Conservation (phyloP, 2,113 vertebrate genomes). For the Zosterops pallidus region DNA sequence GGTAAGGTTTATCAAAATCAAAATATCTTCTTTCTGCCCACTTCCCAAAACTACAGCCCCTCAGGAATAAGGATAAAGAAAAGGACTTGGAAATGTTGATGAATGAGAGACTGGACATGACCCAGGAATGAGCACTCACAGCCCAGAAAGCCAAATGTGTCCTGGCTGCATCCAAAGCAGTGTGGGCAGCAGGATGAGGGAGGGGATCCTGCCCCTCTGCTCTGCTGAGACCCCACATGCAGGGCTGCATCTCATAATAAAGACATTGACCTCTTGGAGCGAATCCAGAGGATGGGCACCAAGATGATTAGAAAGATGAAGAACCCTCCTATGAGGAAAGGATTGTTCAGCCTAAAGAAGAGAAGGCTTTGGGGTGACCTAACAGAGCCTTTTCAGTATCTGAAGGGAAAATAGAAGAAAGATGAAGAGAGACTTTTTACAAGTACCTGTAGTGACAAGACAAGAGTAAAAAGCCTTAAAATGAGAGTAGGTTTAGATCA, state of each 20-base stretch:
- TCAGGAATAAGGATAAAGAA: background rate
- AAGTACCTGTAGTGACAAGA: background rate
- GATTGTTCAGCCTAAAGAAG: background rate
- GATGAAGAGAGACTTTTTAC: background rate
- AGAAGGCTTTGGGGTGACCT: background rate
- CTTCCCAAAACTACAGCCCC: background rate
- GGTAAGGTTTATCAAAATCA: background rate
- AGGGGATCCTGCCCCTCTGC: background rate
- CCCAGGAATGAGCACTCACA: background rate
- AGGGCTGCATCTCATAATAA: background rate
- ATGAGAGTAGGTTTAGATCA: background rate
- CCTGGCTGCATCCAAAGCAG: background rate
- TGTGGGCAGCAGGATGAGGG: fast-evolving
- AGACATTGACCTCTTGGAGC: background rate
- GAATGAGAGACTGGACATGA: background rate
- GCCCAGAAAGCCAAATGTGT: background rate
- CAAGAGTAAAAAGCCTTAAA: background rate
- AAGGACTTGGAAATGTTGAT: background rate
- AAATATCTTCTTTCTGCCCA: background rate
- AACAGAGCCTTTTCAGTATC: background rate
- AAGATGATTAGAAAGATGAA: background rate
- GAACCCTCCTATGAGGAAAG: background rate
- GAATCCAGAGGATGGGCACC: background rate
- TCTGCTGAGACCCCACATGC: background rate
- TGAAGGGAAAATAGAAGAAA: background rate